Evolutionary conservation across 2,888 invertebrate species (phyloP), one percentile per base, ranked within the genome.

Genomic region (Choristoneura rosaceana): DNA sequence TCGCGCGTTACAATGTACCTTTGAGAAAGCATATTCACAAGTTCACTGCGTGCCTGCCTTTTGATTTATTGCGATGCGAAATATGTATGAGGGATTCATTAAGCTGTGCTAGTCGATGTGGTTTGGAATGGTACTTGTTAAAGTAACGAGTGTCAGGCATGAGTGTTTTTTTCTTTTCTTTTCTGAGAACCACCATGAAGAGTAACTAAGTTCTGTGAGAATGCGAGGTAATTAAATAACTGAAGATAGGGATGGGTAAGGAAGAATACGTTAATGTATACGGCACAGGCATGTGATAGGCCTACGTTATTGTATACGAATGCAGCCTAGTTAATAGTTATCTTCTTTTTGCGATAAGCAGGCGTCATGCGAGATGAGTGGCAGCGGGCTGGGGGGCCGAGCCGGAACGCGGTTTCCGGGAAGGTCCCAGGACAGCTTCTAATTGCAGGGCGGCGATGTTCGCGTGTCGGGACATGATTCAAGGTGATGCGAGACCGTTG

Each of bases 371-470:
- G 50, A 25, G 55, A n/a, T 52, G 79, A 79, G 80, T 81, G 83
- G 81, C 79, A 79, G 77, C 80, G 74, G 78, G 73, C 76, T 74
- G 75, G 75, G 76, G 78, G 76, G 77, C 78, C 76, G 76, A 75
- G 80, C 78, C 76, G 77, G 78, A 45, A 14, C 77, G 76, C 77
- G 76, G 77, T 85, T 92, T 92, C 92, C 88, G 82, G 89, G 92
- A 92, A 92, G 91, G 90, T 81, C 82, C 80, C 79, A 82, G 79
- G 81, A 84, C 80, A 84, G 79, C 81, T 83, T 85, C 87, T 91
- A 90, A 91, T 91, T 86, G 83, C 81, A 76, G 79, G 82, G 78
- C 79, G 81, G 77, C 75, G 82, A 81, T 81, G 83, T 81, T 77
- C 74, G 79, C 81, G 83, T 86, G 85, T 86, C 81, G 79, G 76